Conservation (phyloP, 1,140 invertebrate genomes). For the Drosophila arizonae region DNA sequence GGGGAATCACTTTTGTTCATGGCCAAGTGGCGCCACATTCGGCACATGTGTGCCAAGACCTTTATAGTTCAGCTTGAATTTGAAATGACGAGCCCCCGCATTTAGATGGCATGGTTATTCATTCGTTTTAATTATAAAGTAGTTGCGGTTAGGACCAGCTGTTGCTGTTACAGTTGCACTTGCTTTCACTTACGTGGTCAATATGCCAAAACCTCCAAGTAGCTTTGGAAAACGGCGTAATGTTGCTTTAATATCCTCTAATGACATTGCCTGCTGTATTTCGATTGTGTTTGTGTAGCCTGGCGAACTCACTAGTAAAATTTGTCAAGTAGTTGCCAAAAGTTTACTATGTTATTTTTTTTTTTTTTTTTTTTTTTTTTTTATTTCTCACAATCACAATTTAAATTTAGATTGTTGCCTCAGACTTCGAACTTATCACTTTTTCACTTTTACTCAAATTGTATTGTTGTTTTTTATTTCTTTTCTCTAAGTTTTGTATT, state of each 20-base stretch:
- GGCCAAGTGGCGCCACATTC: slow-evolving; percentile 29
- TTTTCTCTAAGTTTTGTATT: slow-evolving; percentile 12
- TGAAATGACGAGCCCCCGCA: slow-evolving; percentile 27
- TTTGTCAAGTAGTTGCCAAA: slow-evolving; percentile 55
- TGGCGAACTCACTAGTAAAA: slow-evolving; percentile 34
- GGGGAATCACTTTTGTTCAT: slow-evolving; percentile 2
- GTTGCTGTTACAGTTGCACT: slow-evolving; percentile 8
- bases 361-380: slow-evolving; percentile 29
- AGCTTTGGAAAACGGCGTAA: slow-evolving; percentile 73
- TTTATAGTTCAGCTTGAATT: slow-evolving; percentile 1
- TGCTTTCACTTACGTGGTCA: slow-evolving; percentile 71
- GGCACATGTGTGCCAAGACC: neutral
- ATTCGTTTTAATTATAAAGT: neutral
- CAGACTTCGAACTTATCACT: slow-evolving; percentile 39
- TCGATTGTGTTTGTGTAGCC: slow-evolving; percentile 45
- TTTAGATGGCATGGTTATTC: neutral
- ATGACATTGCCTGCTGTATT: slow-evolving; percentile 65
- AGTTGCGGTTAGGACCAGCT: slow-evolving; percentile 3
- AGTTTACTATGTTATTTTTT: slow-evolving; percentile 55
- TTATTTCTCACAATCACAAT: slow-evolving; percentile 31
- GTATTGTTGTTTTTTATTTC: neutral
- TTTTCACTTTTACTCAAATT: slow-evolving; percentile 17
- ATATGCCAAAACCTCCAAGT: slow-evolving; percentile 70
- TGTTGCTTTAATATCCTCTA: slow-evolving; percentile 69
- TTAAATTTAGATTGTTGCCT: slow-evolving; percentile 65